Evolutionary conservation across 2,113 vertebrate species (phyloP).

Genomic region (Solea solea): DNA sequence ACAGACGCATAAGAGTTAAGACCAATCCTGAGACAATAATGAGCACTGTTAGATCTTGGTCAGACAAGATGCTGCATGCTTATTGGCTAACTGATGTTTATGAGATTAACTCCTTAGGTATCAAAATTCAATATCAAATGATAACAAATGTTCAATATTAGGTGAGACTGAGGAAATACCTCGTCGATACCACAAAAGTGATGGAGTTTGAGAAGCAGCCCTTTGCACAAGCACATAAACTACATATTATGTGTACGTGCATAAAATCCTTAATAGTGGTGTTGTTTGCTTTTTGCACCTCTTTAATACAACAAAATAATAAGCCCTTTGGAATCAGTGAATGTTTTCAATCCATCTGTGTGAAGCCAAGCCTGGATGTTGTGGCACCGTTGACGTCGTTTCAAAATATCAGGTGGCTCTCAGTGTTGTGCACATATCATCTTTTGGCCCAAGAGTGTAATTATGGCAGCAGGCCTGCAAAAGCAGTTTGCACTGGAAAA

Average conservation of each 20-base stretch:
- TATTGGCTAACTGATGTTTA: too few relatives aligned
- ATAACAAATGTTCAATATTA: too few relatives aligned
- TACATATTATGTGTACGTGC: not conserved
- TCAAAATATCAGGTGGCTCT: constrained; percentile 44
- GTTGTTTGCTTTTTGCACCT: constrained; percentile 46
- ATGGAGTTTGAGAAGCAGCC: too few relatives aligned
- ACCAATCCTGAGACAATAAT: too few relatives aligned
- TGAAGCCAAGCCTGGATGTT: constrained; percentile 35
- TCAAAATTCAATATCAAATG: too few relatives aligned
- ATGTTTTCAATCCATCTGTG: constrained; percentile 31
- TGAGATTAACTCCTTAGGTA: too few relatives aligned
- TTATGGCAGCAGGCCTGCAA: not conserved
- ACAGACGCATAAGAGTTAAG: too few relatives aligned
- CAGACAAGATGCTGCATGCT: too few relatives aligned
- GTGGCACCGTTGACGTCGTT: constrained; percentile 38
- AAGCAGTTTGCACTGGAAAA: constrained; percentile 7
- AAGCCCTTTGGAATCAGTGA: constrained; percentile 43
- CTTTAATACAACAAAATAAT: constrained; percentile 40
- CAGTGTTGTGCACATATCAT: constrained; percentile 4
- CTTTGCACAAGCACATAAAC: constrained; percentile 22
- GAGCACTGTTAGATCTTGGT: too few relatives aligned
- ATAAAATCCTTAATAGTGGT: constrained; percentile 26
- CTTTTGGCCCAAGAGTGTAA: constrained; percentile 38
- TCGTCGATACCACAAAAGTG: too few relatives aligned
- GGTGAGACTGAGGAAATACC: too few relatives aligned